Conservation (phyloP, 1,140 invertebrate genomes). For the Condylostylus longicornis region DNA sequence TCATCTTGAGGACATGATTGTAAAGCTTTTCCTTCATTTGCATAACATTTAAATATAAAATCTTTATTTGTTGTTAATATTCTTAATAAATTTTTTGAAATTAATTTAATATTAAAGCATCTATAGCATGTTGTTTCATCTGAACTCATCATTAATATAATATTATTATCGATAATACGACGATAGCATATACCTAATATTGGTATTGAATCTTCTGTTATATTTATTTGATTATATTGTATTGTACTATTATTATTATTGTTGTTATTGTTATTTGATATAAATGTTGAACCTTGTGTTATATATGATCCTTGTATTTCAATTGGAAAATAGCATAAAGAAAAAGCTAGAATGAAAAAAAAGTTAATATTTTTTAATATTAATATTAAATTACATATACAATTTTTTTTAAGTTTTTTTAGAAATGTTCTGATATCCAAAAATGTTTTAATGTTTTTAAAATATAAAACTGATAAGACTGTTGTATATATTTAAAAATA, state of each 20-base stretch:
- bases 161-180: constrained; percentile 43
- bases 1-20: constrained; percentile 40
- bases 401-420: no score
- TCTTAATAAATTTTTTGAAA: constrained; percentile 46
- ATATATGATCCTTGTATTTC: constrained; percentile 51
- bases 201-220: constrained; percentile 47
- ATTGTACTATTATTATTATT: constrained; percentile 33
- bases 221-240: constrained; percentile 45
- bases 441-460: no score
- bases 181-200: constrained; percentile 51
- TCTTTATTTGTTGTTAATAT: constrained; percentile 44
- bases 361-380: neutral
- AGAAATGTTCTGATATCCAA: no score
- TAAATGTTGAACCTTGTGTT: no score
- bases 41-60: constrained; percentile 40
- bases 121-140: constrained; percentile 39
- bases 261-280: no score
- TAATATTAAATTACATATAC: no score
- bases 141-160: constrained; percentile 46
- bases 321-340: constrained; percentile 49
- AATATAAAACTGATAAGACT: no score
- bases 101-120: constrained; percentile 44
- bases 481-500: no score
- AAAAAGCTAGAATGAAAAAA: constrained; percentile 4
- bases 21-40: constrained; percentile 41